Percentiles rank a stretch among this genome's conserved stretches.
These are phyloP conservation scores for Mizuhopecten yessoensis DNA, from an alignment of 1,140 invertebrate genomes.

Conservation along the genomic window DNA sequence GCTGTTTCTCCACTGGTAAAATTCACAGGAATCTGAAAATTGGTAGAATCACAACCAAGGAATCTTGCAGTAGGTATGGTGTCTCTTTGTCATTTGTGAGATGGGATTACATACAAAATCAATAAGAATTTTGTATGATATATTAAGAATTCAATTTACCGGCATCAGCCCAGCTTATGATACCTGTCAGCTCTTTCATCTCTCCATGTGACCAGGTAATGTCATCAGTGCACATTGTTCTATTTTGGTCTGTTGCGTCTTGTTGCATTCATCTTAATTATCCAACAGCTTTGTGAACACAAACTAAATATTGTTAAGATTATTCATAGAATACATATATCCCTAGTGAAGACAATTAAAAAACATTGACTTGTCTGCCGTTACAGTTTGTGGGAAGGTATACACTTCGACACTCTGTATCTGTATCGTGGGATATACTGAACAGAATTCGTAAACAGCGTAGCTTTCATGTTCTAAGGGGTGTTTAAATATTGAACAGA, in stretches of 20 bases:
- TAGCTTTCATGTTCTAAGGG: not conserved
- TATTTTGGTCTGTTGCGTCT: not conserved
- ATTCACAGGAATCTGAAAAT: not conserved
- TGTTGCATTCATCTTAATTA: not conserved
- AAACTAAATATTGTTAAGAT: not conserved
- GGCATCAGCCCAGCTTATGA: not conserved
- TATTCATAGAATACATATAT: not conserved
- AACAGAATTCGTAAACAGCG: not conserved
- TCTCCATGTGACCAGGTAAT: not conserved
- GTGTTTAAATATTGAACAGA: conserved; percentile 35
- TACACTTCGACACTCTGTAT: not conserved
- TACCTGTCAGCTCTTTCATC: not conserved
- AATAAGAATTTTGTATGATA: not conserved
- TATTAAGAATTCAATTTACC: not conserved
- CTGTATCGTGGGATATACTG: not conserved
- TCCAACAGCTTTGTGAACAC: not conserved
- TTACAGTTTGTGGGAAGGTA: not conserved
- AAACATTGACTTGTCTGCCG: not conserved
- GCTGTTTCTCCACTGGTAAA: too few relatives aligned
- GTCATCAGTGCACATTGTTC: not conserved
- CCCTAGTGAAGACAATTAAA: not conserved
- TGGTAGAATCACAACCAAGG: not conserved
- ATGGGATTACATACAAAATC: not conserved
- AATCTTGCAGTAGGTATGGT: not conserved
- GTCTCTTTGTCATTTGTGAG: not conserved